These are phyloP conservation scores for Gari tellinella DNA, from an alignment of 2,888 invertebrate genomes.

Conservation along the genomic window DNA sequence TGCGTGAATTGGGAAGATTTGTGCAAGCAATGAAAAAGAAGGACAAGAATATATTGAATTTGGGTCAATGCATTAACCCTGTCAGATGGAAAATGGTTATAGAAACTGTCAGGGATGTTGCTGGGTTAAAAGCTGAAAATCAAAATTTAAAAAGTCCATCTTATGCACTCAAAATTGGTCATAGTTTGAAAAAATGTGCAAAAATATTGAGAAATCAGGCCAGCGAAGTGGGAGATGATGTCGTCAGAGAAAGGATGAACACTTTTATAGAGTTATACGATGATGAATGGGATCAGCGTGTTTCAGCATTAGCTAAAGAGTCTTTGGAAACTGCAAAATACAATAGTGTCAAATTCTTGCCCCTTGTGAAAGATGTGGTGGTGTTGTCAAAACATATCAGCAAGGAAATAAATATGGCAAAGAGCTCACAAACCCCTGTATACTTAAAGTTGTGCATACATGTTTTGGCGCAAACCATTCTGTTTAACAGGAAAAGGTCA, in stretches of 20 bases:
- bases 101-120: conserved; percentile 10
- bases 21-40: conserved; percentile 5
- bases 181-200: conserved; percentile 36
- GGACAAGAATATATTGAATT: conserved; percentile 6
- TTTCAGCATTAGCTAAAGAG: background rate
- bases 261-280: conserved; percentile 14
- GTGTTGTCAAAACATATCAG: conserved; percentile 3
- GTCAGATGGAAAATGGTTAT: conserved; percentile 5
- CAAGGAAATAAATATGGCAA: background rate
- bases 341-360: conserved; percentile 7
- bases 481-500: conserved; percentile 87
- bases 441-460: conserved; percentile 9
- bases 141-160: conserved; percentile 21
- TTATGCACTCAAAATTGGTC: conserved; percentile 28
- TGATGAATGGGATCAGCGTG: conserved; percentile 8
- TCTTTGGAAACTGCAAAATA: conserved; percentile 4
- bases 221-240: background rate
- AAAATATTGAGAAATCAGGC: conserved; percentile 11
- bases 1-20: conserved; percentile 34
- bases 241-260: background rate
- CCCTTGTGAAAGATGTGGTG: conserved; percentile 18
- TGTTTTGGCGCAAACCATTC: conserved; percentile 16
- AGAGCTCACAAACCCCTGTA: background rate
- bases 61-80: conserved; percentile 11
- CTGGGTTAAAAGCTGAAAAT: conserved; percentile 6